These are phyloP conservation scores for Rosalia funebris DNA, from an alignment of 2,888 invertebrate genomes.

Conservation along the genomic window DNA sequence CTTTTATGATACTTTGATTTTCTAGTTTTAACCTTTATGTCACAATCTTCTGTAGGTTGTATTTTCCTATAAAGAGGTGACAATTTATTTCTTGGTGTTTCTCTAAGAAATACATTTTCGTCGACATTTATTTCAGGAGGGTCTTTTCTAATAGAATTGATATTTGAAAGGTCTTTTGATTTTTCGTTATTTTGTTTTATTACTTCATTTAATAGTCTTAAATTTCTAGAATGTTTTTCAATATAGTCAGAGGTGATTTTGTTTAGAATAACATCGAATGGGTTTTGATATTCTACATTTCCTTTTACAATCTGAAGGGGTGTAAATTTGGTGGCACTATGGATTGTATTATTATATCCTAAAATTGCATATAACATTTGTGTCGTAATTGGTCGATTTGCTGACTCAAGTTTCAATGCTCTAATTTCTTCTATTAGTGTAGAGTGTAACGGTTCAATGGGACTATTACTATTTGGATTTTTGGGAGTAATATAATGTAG, in stretches of 20 bases:
- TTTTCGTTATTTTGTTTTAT: too few relatives aligned
- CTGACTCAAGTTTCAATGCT: constrained; percentile 14
- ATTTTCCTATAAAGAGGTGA: too few relatives aligned
- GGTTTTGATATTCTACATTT: constrained; percentile 29
- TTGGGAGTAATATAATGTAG: constrained; percentile 29
- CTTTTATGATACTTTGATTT: not conserved
- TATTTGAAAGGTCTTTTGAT: constrained; percentile 9
- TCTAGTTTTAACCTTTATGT: not conserved
- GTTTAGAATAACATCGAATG: constrained; percentile 34
- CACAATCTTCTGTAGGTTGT: too few relatives aligned
- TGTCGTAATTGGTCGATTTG: constrained; percentile 15
- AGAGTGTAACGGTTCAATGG: constrained; percentile 31
- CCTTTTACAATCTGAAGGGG: constrained; percentile 33
- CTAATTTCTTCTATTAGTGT: constrained; percentile 21
- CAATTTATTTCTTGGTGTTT: too few relatives aligned
- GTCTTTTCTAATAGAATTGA: too few relatives aligned
- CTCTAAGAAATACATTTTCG: too few relatives aligned
- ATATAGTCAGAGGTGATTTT: constrained; percentile 30
- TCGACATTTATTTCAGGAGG: too few relatives aligned
- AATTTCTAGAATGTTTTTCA: constrained; percentile 25
- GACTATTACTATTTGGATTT: constrained; percentile 32
- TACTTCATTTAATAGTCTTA: too few relatives aligned
- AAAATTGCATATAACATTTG: constrained; percentile 34
- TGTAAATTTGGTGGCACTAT: constrained; percentile 29
- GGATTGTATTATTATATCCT: constrained; percentile 35